Percentiles rank a stretch among this genome's conserved stretches.
phyloP scores from a whole-genome alignment of 2,113 vertebrate genomes.

The Recurvirostra avosetta region DNA sequence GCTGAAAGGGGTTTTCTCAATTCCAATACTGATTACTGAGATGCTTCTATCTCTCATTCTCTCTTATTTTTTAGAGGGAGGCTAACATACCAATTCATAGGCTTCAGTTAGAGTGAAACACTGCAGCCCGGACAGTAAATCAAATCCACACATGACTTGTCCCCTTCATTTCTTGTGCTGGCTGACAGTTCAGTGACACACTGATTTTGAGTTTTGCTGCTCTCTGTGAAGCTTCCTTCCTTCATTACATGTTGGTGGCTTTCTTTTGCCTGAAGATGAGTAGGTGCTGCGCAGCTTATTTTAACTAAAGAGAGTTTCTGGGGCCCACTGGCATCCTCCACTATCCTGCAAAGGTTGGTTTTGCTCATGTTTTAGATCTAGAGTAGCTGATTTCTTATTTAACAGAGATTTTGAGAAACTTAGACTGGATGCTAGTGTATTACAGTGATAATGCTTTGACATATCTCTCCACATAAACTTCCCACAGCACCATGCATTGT shows the following conservation, averaged over 20 bases:
- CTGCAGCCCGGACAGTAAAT: not conserved
- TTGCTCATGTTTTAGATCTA: not conserved
- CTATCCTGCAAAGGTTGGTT: not conserved
- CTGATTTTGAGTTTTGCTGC: not conserved
- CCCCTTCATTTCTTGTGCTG: not conserved
- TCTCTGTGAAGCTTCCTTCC: not conserved
- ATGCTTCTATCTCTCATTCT: not conserved
- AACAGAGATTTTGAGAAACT: not conserved
- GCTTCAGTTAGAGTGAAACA: not conserved
- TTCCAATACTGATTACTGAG: not conserved
- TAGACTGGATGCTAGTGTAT: not conserved
- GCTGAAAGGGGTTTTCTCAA: not conserved
- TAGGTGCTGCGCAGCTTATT: not conserved
- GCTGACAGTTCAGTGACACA: not conserved
- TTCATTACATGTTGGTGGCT: not conserved
- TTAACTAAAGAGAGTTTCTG: not conserved
- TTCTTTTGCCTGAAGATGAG: not conserved
- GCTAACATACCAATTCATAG: not conserved
- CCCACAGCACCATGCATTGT: not conserved
- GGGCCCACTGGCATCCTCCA: not conserved
- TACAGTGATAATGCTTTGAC: not conserved
- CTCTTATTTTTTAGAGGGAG: not conserved
- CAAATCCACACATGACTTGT: not conserved
- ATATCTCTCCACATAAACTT: not conserved
- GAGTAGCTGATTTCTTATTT: not conserved